Base-by-base conservation (phyloP, 2,113 vertebrate genomes). In the Labeo catla region DNA sequence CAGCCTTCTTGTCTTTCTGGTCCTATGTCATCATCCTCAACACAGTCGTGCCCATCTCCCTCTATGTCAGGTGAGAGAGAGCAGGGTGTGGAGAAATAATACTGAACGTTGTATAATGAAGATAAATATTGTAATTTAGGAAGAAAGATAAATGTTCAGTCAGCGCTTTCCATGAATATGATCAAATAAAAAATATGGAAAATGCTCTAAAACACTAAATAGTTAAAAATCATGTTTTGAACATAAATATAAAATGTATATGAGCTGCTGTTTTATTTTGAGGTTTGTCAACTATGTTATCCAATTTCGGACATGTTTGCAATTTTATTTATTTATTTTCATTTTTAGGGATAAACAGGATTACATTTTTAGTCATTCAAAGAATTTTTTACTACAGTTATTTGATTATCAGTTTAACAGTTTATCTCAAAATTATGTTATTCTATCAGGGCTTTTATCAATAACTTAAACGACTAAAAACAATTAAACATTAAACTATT, bases 1-100 rank as follows among this genome's bases (percentile, higher is more conserved):
- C 97, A 0, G 97, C 97, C 89, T 98, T 99, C 92, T 96, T 99
- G 87, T 97, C 97, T 86, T 99, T 99, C 94, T 99, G 97, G 97
- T 98, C 97, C 57, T 99, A 99, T 74, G 95, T 99, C 93, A 98
- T 99, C 95, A 98, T 99, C 92, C 97, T 98, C 90, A 99, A 99
- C 95, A 99, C 97, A 1, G 97, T 99, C 28, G 97, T 98, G 93
- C 97, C 97, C 90, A 99, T 99, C 86, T 98, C 97, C 0, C 96
- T 99, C 6, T 99, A 99, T 0, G 97, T 99, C 91, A 99, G 97
- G 97, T 99, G 12, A 94, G 5, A 8, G 43, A 63, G 11, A n/a
- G n/a, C 21, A 39, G 34, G 11, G 65, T 34, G 16, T 57, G 23
- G n/a, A 43, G 28, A 39, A 39, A 39, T 39, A 39, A 39, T 39